Base-by-base conservation (phyloP, 2,113 vertebrate species). In the Hippolais icterina region DNA sequence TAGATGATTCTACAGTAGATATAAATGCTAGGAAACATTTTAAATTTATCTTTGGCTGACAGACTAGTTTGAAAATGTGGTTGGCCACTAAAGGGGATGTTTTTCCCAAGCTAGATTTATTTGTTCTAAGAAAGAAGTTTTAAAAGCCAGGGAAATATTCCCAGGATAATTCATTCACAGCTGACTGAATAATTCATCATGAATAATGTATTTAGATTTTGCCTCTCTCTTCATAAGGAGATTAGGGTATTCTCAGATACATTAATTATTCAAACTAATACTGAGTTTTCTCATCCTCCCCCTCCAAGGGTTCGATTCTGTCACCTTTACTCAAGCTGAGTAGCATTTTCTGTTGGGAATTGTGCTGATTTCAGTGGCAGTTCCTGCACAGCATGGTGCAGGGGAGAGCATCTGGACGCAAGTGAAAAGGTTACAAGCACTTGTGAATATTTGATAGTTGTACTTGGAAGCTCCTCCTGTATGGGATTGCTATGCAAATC, bases 201-300 rank as follows among this genome's bases (percentile, higher is more conserved):
- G 85, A 91, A 96, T 94, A 95, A 95, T 89, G 75, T 70, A 97
- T 96, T 95, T 91, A 84, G 80, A 92, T 94, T 95, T 92, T 93
- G 76, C 86, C 52, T 96, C 80, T 89, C 77, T 92, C 83, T 94
- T 96, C 91, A 81, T 96, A 94, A 94, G 80, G 76, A 96, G 94
- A 96, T 97, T 93, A 96, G 92, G 94, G 93, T 95, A 93, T 92
- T 90, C 93, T 94, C 89, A 94, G 80, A 95, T 83, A 91, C 86
- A 94, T 96, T 92, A 85, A 96, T 97, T 96, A 97, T 97, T 97
- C 92, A 96, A 69, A 90, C 82, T 94, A 96, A 94, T 92, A 94
- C 83, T 49, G 81, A 71, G 53, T 74, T 92, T 95, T 89, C 83
- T 86, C 78, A 59, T 90, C 71, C 31, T 52, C 77, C 54, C 44